Conservation (phyloP, 1,140 invertebrate species). For the Neodiprion fabricii region DNA sequence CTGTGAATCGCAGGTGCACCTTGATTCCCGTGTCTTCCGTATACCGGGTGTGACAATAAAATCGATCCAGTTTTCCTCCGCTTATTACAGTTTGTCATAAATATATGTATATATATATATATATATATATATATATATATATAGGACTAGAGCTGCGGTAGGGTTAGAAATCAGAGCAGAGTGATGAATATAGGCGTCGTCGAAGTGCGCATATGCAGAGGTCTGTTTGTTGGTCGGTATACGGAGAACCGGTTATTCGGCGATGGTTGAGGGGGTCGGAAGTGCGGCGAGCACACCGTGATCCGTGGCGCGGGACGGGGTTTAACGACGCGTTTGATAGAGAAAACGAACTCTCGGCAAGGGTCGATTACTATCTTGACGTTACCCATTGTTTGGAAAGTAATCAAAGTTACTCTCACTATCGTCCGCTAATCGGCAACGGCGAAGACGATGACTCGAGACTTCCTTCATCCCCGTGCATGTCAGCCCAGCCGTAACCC, state of each 20-base stretch:
- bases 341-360: neutral
- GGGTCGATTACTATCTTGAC: conserved; percentile 5
- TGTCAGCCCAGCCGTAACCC: too few relatives aligned
- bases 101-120: too few relatives aligned
- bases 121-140: too few relatives aligned
- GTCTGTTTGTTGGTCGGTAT: too few relatives aligned
- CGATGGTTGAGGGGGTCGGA: neutral
- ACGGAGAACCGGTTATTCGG: neutral
- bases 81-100: too few relatives aligned
- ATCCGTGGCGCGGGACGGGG: neutral
- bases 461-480: too few relatives aligned
- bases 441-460: too few relatives aligned
- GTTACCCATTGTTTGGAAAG: neutral
- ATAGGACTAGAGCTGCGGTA: too few relatives aligned
- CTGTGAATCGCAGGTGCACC: too few relatives aligned
- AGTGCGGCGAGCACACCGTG: neutral
- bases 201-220: neutral
- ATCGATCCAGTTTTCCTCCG: too few relatives aligned
- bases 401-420: conserved; percentile 3
- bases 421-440: neutral
- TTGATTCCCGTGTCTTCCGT: too few relatives aligned
- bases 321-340: conserved; percentile 7
- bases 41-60: too few relatives aligned
- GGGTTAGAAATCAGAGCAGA: neutral
- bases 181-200: conserved; percentile 40